Conservation (phyloP, 2,797 vertebrate genomes). For the Tapirus indicus region DNA sequence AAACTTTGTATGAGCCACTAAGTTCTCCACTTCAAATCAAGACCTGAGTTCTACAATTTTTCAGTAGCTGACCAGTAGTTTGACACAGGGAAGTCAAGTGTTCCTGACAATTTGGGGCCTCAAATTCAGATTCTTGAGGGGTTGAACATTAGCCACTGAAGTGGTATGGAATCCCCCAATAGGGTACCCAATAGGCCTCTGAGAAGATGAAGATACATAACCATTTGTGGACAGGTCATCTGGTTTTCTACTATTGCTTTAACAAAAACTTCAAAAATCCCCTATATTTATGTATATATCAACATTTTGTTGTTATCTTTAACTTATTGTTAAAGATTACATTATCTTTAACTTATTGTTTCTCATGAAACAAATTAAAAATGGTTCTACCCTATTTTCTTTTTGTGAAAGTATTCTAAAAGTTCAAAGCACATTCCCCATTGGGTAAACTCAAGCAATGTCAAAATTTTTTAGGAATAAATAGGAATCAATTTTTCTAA, state of each 20-base stretch:
- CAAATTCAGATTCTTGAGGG: constrained; percentile 56
- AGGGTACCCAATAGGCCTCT: not conserved
- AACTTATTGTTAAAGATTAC: constrained; percentile 52
- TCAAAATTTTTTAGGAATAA: constrained; percentile 64
- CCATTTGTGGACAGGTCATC: constrained; percentile 25
- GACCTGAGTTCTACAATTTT: constrained; percentile 75
- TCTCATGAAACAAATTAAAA: constrained; percentile 70
- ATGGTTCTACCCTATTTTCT: constrained; percentile 56
- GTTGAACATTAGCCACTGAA: not conserved
- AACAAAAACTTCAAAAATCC: constrained; percentile 55
- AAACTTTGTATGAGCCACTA: not conserved
- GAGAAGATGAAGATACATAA: constrained; percentile 5
- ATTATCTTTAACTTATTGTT: constrained; percentile 70
- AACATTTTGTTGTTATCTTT: constrained; percentile 47
- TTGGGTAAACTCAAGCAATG: constrained; percentile 60
- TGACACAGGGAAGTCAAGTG: constrained; percentile 55
- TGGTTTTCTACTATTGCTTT: constrained; percentile 68
- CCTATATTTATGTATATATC: not conserved
- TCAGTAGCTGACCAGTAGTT: constrained; percentile 70
- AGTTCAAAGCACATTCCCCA: constrained; percentile 71
- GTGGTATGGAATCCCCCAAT: not conserved
- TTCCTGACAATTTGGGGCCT: constrained; percentile 15
- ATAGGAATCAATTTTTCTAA: constrained; percentile 65
- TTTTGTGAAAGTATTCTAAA: constrained; percentile 67
- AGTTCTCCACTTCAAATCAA: constrained; percentile 45